Base-by-base conservation (phyloP, 1,140 invertebrate genomes). In the Oscheius sp. region DNA sequence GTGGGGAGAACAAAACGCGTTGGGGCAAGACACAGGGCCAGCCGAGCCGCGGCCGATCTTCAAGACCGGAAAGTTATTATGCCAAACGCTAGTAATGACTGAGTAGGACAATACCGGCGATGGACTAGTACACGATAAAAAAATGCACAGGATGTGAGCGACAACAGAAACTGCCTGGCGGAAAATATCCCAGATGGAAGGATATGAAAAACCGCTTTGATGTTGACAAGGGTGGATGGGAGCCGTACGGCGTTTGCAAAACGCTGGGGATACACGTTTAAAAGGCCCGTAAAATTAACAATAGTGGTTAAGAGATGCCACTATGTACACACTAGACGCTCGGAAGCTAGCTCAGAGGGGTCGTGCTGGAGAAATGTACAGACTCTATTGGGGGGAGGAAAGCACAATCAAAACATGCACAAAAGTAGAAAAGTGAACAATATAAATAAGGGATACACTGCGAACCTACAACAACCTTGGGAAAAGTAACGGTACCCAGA, bases 11-110 rank as follows among this genome's bases (percentile, higher is more conserved):
- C n/a, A n/a, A n/a, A n/a, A 55, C 49, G 4, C 23, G 49, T 26
- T 55, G 49, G 49, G 49, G 49, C 49, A 55, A 55, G 49, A 55
- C 49, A 55, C 49, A 55, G 4, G 23, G 49, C 49, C 49, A 55
- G 49, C 49, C 49, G 49, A 55, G 15, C 15, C 49, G 23, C 15
- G 49, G 23, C 49, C 49, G 28, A 42, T 42, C 38, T 42, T 42
- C 38, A 42, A 42, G 38, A 42, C 38, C 38, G 38, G 49, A 23
- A 4, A 26, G 28, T n/a, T 55, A 13, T 55, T 13, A 55, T 23
- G 7, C n/a, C n/a, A n/a, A n/a, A n/a, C n/a, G n/a, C n/a, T n/a
- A n/a, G n/a, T n/a, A n/a, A n/a, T n/a, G n/a, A n/a, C n/a, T n/a
- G n/a, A n/a, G n/a, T n/a, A n/a, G n/a, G n/a, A n/a, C n/a, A n/a